Evolutionary conservation across 2,888 invertebrate genomes (phyloP).

Genomic region (Ferrisia virgata): DNA sequence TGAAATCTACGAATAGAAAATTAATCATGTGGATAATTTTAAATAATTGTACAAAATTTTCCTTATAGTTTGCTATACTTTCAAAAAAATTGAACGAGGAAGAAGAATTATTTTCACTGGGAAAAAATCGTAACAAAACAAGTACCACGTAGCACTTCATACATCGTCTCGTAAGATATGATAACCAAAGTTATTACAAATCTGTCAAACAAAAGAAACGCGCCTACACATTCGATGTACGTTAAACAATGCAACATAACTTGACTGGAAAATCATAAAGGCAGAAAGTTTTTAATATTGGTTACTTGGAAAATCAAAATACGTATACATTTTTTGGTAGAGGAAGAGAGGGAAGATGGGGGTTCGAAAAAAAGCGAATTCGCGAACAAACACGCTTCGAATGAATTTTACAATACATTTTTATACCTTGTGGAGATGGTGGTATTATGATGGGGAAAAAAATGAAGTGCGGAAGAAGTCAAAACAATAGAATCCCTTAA

Average conservation of each 20-base stretch:
- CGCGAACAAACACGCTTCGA: background rate
- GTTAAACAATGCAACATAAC: background rate
- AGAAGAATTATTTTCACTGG: no score
- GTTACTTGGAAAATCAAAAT: background rate
- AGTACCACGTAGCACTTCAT: no score
- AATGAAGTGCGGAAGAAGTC: background rate
- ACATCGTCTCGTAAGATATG: no score
- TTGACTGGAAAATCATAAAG: background rate
- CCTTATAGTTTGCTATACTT: no score
- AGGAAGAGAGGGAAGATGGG: no score
- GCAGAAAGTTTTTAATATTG: background rate
- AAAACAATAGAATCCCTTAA: slow-evolving; percentile 6
- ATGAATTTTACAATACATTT: background rate
- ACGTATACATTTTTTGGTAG: background rate
- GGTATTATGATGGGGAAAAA: no score
- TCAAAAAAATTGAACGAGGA: no score
- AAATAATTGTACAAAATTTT: no score
- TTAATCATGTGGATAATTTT: no score
- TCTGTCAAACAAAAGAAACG: background rate
- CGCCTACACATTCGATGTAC: background rate
- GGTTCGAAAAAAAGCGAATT: background rate
- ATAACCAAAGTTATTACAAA: background rate
- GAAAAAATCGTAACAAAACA: no score
- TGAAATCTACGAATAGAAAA: no score
- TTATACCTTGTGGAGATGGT: background rate